Evolutionary conservation across 2,797 vertebrate genomes (phyloP), one percentile per base, ranked within the genome.

Genomic region (Anguilla marmorata): DNA sequence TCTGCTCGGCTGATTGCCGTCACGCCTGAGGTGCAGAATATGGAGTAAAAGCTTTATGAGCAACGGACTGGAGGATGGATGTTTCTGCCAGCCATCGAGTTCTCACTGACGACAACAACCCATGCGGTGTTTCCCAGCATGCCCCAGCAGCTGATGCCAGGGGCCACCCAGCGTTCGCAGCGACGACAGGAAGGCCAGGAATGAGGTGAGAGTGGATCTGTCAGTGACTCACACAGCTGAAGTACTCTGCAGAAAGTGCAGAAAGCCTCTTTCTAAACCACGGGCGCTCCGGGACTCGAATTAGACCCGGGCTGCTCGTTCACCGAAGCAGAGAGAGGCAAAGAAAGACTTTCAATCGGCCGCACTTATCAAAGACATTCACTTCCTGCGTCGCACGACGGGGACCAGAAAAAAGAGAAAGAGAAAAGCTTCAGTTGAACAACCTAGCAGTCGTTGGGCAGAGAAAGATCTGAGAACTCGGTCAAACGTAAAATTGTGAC

Each of bases 281-380:
- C 19, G n/a, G 86, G 56, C 52, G 80, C 11, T 6, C 37, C 19
- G n/a, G 84, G 33, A 50, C 82, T 88, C 48, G 48, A 88, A 85
- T 88, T 79, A 50, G 50, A 54, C 87, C 33, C 7, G 6, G 52
- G 85, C 69, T 12, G 54, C 87, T 30, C 56, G 45, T 58, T 85
- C 83, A n/a, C 69, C 30, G 83, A 30, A 88, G 87, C 87, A 58
- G 66, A 58, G 85, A 33, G 74, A 33, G 30, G 54, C n/a, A 85
- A 85, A 88, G 74, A 58, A 7, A 79, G 87, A 88, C 52, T 88
- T 85, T 85, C 83, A 0, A 85, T 21, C 48, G 60, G 33, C 63
- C 52, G 54, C 33, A 84, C n/a, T 85, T 88, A 85, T 88, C 27
- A 86, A 66, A 63, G 74, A 63, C 27, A 79, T 45, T 41, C 6